A percentile compares a stretch with the other conserved stretches of the same genome.
These are phyloP conservation scores for Lasioglossum vierecki DNA, from an alignment of 2,888 invertebrate species.

Conservation along the genomic window DNA sequence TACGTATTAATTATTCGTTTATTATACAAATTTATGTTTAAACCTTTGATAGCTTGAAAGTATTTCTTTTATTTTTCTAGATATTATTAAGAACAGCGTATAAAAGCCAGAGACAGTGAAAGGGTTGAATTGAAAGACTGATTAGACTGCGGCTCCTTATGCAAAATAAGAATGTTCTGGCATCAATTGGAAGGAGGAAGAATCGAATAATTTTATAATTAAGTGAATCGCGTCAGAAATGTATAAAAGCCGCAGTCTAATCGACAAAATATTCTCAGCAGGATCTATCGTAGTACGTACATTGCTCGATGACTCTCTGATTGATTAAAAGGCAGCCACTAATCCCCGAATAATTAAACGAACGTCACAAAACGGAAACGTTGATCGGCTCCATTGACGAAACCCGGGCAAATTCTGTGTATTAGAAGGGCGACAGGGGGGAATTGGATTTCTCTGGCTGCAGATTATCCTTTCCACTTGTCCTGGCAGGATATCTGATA, in stretches of 20 bases:
- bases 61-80: not conserved
- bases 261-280: not conserved
- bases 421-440: constrained; percentile 27
- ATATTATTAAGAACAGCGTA: not conserved
- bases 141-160: too few relatives aligned
- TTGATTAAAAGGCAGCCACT: not conserved
- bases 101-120: too few relatives aligned
- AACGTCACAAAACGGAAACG: not conserved
- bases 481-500: constrained; percentile 26
- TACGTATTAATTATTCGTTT: too few relatives aligned
- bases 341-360: not conserved
- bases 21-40: not conserved
- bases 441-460: constrained; percentile 48
- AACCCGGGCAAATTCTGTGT: constrained; percentile 30
- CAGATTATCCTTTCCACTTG: constrained; percentile 41
- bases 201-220: not conserved
- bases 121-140: too few relatives aligned
- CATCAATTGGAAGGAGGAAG: not conserved
- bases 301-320: not conserved
- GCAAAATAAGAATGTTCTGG: not conserved
- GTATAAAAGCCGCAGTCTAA: not conserved
- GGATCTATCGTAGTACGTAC: not conserved
- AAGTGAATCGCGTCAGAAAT: not conserved
- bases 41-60: not conserved
- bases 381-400: not conserved